Base-by-base conservation (phyloP, 2,797 vertebrate species). In the Enteromius trimaculatus region DNA sequence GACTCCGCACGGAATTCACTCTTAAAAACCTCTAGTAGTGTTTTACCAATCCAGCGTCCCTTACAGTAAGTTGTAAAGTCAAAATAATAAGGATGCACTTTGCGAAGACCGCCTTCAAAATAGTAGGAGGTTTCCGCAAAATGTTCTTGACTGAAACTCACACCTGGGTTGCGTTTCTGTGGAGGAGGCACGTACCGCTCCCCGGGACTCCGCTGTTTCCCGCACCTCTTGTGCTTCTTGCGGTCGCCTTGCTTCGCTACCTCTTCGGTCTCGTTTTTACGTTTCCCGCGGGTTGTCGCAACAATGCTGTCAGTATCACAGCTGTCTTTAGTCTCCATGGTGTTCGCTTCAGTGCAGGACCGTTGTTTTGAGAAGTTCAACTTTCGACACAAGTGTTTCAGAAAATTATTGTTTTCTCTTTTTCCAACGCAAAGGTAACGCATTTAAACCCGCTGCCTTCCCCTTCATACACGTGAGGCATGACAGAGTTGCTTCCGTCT, bases 51-150 rank as follows among this genome's bases (percentile, higher is more conserved):
- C 98, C 98, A 99, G 42, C 98, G 96, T 5, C 97, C 98, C 90
- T 99, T 99, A 87, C 98, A 99, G 90, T 99, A 99, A 0, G 96
- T 97, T 81, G 91, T 94, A 85, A 98, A 99, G 72, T 99, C 97
- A 82, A 95, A 99, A 87, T 94, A 98, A 89, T 99, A 99, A 0
- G 98, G 97, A 1, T 87, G 87, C 69, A 99, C 98, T 92, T 99
- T 99, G 62, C 98, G 96, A 74, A 99, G 94, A 0, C 97, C 98
- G 0, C 92, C 93, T 84, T 99, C 97, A 80, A 97, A 96, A 90
- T 97, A 99, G 87, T 97, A 97, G 3, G 95, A 94, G 3, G 97
- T 97, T 93, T 99, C 98, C 14, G 91, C 88, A 77, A 99, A 99
- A 71, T 99, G 97, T 60, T 94, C 95, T 44, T 95, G 91, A 5